Evolutionary conservation across 2,113 vertebrate species (phyloP).

Genomic region (Etheostoma cragini): DNA sequence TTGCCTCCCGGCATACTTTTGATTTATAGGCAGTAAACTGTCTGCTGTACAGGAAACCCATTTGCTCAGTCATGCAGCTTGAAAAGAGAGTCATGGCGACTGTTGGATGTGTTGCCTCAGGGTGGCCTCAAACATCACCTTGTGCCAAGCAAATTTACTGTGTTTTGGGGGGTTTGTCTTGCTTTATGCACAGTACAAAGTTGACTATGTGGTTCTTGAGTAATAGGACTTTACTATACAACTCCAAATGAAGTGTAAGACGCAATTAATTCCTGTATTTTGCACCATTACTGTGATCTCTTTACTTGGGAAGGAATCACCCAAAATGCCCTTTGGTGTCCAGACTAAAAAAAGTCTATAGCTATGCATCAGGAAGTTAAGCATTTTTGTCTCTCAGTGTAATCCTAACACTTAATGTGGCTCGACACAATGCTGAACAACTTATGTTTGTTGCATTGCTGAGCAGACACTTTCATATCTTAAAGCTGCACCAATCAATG

Average conservation of each 20-base stretch:
- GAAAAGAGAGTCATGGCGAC: neutral
- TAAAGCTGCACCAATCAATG: neutral
- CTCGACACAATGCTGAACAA: neutral
- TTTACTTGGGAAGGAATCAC: neutral
- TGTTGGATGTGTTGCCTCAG: conserved; percentile 15
- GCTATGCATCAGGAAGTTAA: neutral
- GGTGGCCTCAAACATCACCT: conserved; percentile 32
- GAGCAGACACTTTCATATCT: neutral
- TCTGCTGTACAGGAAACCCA: neutral
- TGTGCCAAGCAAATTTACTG: conserved; percentile 13
- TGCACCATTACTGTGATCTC: neutral
- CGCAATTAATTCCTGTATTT: neutral
- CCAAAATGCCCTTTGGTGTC: neutral
- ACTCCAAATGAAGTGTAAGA: neutral
- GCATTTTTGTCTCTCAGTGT: neutral
- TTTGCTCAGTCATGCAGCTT: conserved; percentile 9
- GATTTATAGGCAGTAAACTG: conserved; percentile 28
- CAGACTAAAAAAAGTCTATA: neutral
- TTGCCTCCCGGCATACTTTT: conserved; percentile 16
- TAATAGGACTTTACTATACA: neutral
- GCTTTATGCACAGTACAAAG: neutral
- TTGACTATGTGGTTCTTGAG: neutral
- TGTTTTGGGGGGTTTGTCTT: conserved; percentile 18
- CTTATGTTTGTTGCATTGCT: neutral
- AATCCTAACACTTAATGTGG: neutral